Conservation (phyloP, 2,888 invertebrate species). For the Ceratothoa steindachneri region DNA sequence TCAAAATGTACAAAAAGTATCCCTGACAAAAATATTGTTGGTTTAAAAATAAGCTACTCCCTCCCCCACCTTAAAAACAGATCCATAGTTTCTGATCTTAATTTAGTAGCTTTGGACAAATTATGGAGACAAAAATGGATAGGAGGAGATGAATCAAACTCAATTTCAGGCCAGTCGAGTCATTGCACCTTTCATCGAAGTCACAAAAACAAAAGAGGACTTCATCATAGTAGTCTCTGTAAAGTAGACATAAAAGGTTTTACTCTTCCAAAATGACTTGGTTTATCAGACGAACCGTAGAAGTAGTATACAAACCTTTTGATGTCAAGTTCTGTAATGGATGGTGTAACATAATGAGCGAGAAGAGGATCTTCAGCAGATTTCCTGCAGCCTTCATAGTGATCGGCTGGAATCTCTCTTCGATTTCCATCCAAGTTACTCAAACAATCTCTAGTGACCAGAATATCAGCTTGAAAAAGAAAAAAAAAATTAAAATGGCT, state of each 20-base stretch:
- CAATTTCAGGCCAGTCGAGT: conserved; percentile 49
- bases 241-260: conserved; percentile 29
- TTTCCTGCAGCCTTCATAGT: conserved; percentile 79
- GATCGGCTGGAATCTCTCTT: conserved; percentile 81
- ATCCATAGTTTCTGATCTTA: too few species aligned
- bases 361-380: conserved; percentile 73
- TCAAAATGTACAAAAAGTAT: too few species aligned
- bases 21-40: too few species aligned
- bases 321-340: conserved; percentile 77
- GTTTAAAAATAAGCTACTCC: too few species aligned
- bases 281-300: background rate
- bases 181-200: conserved; percentile 82
- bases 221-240: conserved; percentile 72
- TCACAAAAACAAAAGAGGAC: conserved; percentile 86
- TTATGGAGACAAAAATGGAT: background rate
- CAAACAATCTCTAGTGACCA: conserved; percentile 78
- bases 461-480: conserved; percentile 62
- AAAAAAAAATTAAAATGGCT: conserved; percentile 14
- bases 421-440: conserved; percentile 72
- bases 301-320: conserved; percentile 59
- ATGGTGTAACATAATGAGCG: conserved; percentile 81
- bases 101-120: too few species aligned
- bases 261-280: background rate
- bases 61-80: too few species aligned
- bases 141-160: background rate